Percentiles rank a stretch among this genome's conserved stretches.
phyloP scores from a whole-genome alignment of 2,888 invertebrate species.

The Drosophila mimica region DNA sequence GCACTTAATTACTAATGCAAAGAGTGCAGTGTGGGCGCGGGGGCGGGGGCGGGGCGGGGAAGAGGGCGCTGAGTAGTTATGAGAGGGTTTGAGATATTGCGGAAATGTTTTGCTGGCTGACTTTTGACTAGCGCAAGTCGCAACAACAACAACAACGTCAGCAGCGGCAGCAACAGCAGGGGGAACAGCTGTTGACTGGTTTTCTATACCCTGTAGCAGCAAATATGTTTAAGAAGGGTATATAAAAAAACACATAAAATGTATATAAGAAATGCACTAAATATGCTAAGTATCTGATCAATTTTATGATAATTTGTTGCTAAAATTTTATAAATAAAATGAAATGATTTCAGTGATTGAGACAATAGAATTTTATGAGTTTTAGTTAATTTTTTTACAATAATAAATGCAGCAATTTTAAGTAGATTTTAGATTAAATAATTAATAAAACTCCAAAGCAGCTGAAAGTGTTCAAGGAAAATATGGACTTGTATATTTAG shows the following conservation, averaged over 20 bases:
- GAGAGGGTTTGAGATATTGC: constrained; percentile 65
- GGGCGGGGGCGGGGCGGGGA: neutral
- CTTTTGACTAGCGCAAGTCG: constrained; percentile 39
- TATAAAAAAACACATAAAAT: neutral
- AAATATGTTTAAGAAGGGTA: neutral
- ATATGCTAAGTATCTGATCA: neutral
- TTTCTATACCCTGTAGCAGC: constrained; percentile 12
- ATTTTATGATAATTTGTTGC: neutral
- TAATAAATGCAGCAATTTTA: neutral
- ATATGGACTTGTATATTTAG: neutral
- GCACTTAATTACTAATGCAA: constrained; percentile 83
- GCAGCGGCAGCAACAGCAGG: constrained; percentile 4
- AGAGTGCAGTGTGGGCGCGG: constrained; percentile 4
- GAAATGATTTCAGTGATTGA: neutral
- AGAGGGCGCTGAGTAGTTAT: neutral
- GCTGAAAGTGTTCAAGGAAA: neutral
- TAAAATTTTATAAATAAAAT: neutral
- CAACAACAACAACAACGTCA: constrained; percentile 16
- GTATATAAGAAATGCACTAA: neutral
- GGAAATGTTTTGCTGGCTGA: constrained; percentile 75
- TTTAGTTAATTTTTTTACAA: neutral
- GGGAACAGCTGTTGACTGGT: constrained; percentile 43
- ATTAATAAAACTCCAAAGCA: neutral
- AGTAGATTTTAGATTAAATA: neutral
- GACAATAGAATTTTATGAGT: neutral